Evolutionary conservation across 2,113 vertebrate genomes (phyloP).

Genomic region (Hepsetus odoe): DNA sequence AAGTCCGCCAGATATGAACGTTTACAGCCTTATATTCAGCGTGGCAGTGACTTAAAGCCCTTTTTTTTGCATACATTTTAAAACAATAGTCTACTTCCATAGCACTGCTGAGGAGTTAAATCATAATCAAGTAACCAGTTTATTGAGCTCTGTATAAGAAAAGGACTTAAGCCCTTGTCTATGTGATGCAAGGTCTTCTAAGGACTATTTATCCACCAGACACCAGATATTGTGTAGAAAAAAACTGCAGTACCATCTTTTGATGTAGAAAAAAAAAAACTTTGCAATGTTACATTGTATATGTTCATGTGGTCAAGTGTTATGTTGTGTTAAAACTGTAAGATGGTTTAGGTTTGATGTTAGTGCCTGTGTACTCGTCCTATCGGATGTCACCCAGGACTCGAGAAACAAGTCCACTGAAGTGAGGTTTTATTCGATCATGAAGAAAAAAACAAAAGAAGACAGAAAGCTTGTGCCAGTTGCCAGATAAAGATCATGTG

Average conservation of each 20-base stretch:
- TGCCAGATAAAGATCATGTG: neutral
- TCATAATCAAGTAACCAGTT: constrained; percentile 1
- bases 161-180: neutral
- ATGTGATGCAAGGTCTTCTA: neutral
- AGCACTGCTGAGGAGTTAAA: neutral
- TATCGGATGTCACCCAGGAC: neutral
- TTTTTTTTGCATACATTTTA: neutral
- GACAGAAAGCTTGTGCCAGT: constrained; percentile 1
- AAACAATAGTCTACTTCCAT: neutral
- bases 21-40: constrained; percentile 33
- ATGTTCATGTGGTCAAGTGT: constrained; percentile 55
- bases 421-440: neutral
- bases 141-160: constrained; percentile 27
- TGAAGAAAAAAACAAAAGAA: neutral
- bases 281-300: neutral
- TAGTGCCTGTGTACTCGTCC: constrained; percentile 1
- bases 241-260: neutral
- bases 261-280: neutral
- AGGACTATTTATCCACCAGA: constrained; percentile 19
- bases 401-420: neutral
- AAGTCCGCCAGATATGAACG: constrained; percentile 15
- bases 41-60: constrained; percentile 3
- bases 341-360: constrained; percentile 13
- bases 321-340: constrained; percentile 54
- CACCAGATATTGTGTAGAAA: constrained; percentile 25